Base-by-base conservation (phyloP, 2,113 vertebrate species). In the Lynx canadensis region DNA sequence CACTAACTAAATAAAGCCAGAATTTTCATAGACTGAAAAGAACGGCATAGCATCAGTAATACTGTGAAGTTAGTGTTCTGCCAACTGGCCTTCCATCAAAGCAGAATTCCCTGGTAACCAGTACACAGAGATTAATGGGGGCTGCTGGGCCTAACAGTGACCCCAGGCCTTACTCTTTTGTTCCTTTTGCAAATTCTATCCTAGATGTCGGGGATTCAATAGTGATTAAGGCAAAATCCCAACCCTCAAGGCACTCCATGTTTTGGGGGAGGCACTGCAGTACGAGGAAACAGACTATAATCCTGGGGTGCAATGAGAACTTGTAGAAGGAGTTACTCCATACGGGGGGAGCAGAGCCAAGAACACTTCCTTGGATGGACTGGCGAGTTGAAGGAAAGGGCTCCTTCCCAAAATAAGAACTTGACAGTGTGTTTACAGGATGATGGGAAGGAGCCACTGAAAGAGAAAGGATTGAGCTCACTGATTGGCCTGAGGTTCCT, bases 11-110 rank as follows among this genome's bases (percentile, higher is more conserved):
- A 96, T 89, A 89, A 92, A 95, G 91, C 76, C 96, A 94, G 91
- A 96, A 63, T 97, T 98, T 97, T 95, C 97, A 97, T 10, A 74
- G 94, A 52, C 81, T 21, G 87, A 90, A 57, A 96, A 95, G 95
- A 93, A 80, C 12, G 23, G 29, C 80, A 55, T 8, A 79, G 84
- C 84, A 48, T 78, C 50, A 41, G 90, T 48, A 80, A 82, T 27
- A 19, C 79, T 31, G 15, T 78, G 23, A 66, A 31, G 74, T 85
- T 68, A 89, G 91, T 65, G 36, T 41, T 38, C 18, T 8, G 69
- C 93, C 91, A 90, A 11, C 7, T 96, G 93, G 94, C 94, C 6
- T 57, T 31, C 63, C 71, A 63, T 92, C 88, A 95, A 96, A 98
- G 96, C 74, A 21, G 71, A 95, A 65, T 86, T 87, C 82, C 92